Evolutionary conservation across 2,113 vertebrate species (phyloP), one percentile per base, ranked within the genome.

Genomic region (Vidua chalybeata): DNA sequence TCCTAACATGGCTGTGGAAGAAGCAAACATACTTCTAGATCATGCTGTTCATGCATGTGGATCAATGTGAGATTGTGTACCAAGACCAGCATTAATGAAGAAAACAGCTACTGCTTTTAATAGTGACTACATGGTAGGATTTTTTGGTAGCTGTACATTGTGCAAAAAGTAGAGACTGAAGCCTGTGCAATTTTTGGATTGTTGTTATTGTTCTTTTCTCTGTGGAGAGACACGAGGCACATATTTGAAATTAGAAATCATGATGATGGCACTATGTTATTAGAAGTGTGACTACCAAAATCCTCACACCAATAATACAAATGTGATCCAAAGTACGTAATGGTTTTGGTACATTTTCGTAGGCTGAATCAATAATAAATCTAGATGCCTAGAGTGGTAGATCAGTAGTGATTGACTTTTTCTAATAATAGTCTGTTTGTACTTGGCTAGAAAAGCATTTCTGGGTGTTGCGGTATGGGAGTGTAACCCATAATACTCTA

Each of bases 21-120:
- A 69, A 31, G 28, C 17, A 73, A 64, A 41, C 4, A 0, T 23
- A 15, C 19, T 76, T 73, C 27, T 18, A 71, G 26, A 16, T 71
- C 6, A 0, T 49, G 46, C 33, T 67, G 13, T 30, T 83, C 5
- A 5, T 41, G 23, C 0, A 0, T 52, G 37, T 4, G 2, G 28
- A 56, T 15, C 24, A 31, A 0, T 16, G 30, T 4, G 5, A 37
- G 11, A 3, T 39, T 73, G 33, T 56, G 11, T 45, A 24, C 48
- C 55, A 48, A 68, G 27, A 67, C 17, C n/a, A 83, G 27, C 7
- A 9, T 78, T 75, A 26, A 55, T 33, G 74, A 76, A 64, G 41
- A 31, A 56, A 82, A 37, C 6, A 12, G 35, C 5, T 74, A 6
- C 46, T 43, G 64, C 45, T 78, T 48, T 62, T 67, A 45, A 37